Base-by-base conservation (phyloP, 2,113 vertebrate genomes). In the Platysternon megacephalum region DNA sequence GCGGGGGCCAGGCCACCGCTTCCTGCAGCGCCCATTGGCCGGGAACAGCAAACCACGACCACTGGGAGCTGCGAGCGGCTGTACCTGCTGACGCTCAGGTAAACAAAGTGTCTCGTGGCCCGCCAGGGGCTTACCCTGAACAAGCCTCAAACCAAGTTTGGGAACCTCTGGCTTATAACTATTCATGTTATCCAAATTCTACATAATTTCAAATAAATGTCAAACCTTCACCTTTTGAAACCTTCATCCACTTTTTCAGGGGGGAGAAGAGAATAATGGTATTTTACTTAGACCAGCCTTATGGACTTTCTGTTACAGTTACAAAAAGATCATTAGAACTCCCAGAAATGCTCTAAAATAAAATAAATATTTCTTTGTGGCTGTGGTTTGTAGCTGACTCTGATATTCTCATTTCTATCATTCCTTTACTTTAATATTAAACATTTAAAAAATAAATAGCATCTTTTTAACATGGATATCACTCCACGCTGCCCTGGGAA, bases 391-490 rank as follows among this genome's bases (percentile, higher is more conserved):
- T 72, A 93, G 46, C 17, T 79, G 8, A 91, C 51, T 82, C 90
- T 82, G 35, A 32, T 93, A 90, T n/a, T 93, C 28, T 52, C 85
- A 65, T 28, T 91, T 96, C 53, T 91, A 94, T 97, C 88, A 94
- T 51, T 79, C 83, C 65, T 84, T 93, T 94, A 6, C 93, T 87
- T 91, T 96, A 55, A 97, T 86, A 13, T 68, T 93, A 96, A 91
- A 11, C 1, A 32, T 16, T 68, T 91, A 22, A 93, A 96, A 96
- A 56, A 91, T 90, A 93, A 92, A 55, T 49, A 91, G 78, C 46
- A 78, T 81, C 53, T 89, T 94, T 56, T 94, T 84, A 93, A 92
- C 83, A 90, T n/a, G 28, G 86, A 65, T 91, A 78, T 87, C 78
- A 86, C 80, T 93, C 49, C 51, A 51, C 94, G 32, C 4, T 35